Base-by-base conservation (phyloP, 2,113 vertebrate genomes). In the Hiodon tergisus region DNA sequence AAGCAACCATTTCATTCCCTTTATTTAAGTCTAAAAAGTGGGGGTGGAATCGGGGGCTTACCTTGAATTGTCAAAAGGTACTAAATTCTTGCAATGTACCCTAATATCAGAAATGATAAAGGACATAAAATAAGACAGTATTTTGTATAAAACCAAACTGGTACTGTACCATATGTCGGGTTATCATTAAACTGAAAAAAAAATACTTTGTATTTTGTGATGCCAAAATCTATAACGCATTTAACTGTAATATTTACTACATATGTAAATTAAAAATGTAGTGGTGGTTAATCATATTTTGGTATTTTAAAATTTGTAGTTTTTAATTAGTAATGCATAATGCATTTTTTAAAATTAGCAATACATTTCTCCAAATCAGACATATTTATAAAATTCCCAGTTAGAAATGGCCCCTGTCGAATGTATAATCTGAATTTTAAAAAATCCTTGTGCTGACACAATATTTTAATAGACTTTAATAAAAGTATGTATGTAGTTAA, bases 1-100 rank as follows among this genome's bases (percentile, higher is more conserved):
- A 88, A 86, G 87, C 92, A 92, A 91, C 87, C 90, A 92, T 91
- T 94, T 95, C 93, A 91, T 93, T 93, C 91, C 91, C 89, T 88
- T 90, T 90, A 88, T 92, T 95, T 96, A 95, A 96, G 93, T 93
- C 91, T 86, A 93, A 91, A 94, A 94, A 89, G 66, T n/a, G 78
- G 87, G 83, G 90, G 78, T 91, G 92, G 93, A 91, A 89, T 93
- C 87, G 81, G 91, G 92, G 91, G 88, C 85, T 90, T 62, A 83
- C 81, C 86, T 88, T 74, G 89, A 87, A 90, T 87, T 83, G 78
- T 87, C 71, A 74, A 88, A 90, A 93, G 87, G 88, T 92, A 89
- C 86, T 2, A 31, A 31, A 4, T 31, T 54, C 53, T 57, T 57
- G 6, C 50, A 68, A 68, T 52, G 66, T 68, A 13, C 48, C 66